phyloP scores from a whole-genome alignment of 1,140 invertebrate genomes.

The Aphidius ervi region DNA sequence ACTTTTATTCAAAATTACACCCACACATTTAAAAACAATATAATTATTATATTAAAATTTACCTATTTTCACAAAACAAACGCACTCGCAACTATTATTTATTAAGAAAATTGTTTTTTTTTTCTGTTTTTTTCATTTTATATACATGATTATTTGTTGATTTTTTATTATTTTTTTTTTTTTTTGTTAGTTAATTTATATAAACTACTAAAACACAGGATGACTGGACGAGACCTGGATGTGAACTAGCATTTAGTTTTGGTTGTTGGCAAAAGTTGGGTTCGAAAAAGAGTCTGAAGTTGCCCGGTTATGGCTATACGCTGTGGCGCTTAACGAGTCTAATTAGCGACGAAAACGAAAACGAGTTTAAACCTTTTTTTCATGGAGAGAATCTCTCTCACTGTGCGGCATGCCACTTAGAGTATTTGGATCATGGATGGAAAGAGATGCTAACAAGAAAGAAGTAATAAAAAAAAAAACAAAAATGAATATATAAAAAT shows the following conservation, averaged over 20 bases:
- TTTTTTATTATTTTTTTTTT: too few relatives aligned
- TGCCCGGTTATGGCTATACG: slow-evolving; percentile 47
- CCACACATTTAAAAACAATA: slow-evolving; percentile 7
- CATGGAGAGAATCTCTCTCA: slow-evolving; percentile 3
- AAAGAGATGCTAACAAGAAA: slow-evolving; percentile 5
- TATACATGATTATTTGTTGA: too few relatives aligned
- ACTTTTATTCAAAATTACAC: slow-evolving; percentile 12
- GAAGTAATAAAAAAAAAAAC: background rate
- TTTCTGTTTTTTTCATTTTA: too few relatives aligned
- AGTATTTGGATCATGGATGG: slow-evolving; percentile 19
- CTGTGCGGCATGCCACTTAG: slow-evolving; percentile 8
- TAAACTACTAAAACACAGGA: slow-evolving; percentile 45
- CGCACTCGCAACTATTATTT: too few relatives aligned
- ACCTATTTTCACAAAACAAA: too few relatives aligned
- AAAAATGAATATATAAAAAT: background rate
- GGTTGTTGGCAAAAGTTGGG: slow-evolving; percentile 22
- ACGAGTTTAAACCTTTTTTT: slow-evolving; percentile 53
- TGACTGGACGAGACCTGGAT: slow-evolving; percentile 40
- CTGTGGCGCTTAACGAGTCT: slow-evolving; percentile 52
- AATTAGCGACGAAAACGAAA: slow-evolving; percentile 57
- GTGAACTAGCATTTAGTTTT: slow-evolving; percentile 41
- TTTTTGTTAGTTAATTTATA: background rate
- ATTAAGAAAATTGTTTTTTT: too few relatives aligned
- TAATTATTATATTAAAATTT: background rate
- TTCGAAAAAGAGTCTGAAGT: slow-evolving; percentile 31